Evolutionary conservation across 2,888 invertebrate genomes (phyloP).

Genomic region (Zonitis immaculata): DNA sequence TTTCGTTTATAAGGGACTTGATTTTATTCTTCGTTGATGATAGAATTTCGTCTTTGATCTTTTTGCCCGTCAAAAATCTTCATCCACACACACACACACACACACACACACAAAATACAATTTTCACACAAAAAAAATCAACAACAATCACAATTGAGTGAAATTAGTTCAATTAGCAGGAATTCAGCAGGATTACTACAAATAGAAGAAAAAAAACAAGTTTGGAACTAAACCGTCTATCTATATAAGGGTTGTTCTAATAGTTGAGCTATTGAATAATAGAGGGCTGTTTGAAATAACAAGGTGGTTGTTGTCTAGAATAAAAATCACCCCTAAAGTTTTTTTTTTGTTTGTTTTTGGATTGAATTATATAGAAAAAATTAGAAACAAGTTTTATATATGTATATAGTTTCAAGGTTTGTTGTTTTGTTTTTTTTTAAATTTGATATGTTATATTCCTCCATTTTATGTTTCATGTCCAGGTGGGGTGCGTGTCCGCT

Average conservation of each 20-base stretch:
- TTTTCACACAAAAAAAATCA: no score
- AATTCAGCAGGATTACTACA: background rate
- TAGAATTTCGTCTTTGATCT: no score
- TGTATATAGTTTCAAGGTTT: background rate
- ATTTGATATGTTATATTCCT: slow-evolving; percentile 13
- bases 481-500: slow-evolving; percentile 39
- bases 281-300: background rate
- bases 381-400: no score
- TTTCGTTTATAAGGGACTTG: slow-evolving; percentile 29
- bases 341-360: background rate
- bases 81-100: no score
- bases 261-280: background rate
- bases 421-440: background rate
- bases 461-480: slow-evolving; percentile 33
- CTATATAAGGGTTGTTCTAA: background rate
- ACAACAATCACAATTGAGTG: background rate
- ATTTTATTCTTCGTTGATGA: no score
- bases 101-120: no score
- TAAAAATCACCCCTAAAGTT: background rate
- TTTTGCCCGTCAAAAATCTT: no score
- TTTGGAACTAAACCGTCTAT: background rate
- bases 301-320: background rate
- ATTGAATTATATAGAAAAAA: no score
- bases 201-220: background rate
- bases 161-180: background rate